These are phyloP conservation scores for Hylaea fasciaria DNA, from an alignment of 2,888 invertebrate species.

Conservation along the genomic window DNA sequence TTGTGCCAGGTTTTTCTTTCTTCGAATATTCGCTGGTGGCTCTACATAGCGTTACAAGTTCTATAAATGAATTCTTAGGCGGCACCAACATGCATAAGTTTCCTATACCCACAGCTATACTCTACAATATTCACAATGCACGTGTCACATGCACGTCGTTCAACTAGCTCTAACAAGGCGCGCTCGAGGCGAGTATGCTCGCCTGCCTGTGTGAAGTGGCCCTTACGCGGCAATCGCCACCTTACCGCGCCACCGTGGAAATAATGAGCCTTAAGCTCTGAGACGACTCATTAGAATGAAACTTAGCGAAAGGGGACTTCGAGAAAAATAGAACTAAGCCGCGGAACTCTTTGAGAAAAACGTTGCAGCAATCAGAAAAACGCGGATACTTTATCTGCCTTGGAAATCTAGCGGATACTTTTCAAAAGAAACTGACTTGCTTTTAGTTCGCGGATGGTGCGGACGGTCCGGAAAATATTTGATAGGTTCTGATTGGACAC, in stretches of 20 bases:
- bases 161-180: conserved; percentile 55
- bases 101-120: neutral
- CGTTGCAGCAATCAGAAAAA: conserved; percentile 14
- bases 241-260: conserved; percentile 43
- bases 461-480: no score
- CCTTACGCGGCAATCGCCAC: conserved; percentile 51
- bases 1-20: no score
- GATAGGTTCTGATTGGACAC: no score
- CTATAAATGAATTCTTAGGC: no score
- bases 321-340: conserved; percentile 6
- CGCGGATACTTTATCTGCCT: neutral
- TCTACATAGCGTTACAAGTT: no score
- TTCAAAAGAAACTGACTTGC: neutral
- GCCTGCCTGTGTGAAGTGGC: conserved; percentile 47
- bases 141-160: conserved; percentile 37
- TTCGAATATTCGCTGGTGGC: no score
- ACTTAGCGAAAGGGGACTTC: conserved; percentile 13
- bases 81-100: no score
- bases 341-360: conserved; percentile 8
- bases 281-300: conserved; percentile 28
- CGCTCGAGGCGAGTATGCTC: conserved; percentile 42
- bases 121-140: conserved; percentile 29
- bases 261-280: conserved; percentile 44
- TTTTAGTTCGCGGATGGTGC: no score
- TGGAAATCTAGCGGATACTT: neutral